Conservation (phyloP, 1,140 invertebrate species). For the Drosophila sp. region DNA sequence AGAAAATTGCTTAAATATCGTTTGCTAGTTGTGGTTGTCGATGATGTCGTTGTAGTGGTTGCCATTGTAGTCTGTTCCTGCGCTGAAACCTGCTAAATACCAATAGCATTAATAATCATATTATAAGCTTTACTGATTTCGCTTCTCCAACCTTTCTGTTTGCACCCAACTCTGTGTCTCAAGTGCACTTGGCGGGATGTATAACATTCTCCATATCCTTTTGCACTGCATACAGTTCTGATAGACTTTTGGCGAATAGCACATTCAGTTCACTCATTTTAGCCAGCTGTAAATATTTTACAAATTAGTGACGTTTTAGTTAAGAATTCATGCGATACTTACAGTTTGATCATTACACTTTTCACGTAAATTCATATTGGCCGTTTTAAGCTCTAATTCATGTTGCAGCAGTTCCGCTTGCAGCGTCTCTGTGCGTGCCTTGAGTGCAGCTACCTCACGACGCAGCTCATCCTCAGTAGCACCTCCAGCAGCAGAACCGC, state of each 20-base stretch:
- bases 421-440: conserved; percentile 79
- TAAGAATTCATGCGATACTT: conserved; percentile 24
- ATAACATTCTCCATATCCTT: conserved; percentile 86
- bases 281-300: conserved; percentile 61
- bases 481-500: conserved; percentile 49
- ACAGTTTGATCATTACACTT: conserved; percentile 84
- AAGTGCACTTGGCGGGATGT: conserved; percentile 84
- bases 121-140: background rate
- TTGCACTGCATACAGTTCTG: conserved; percentile 84
- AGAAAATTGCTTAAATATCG: conserved; percentile 80
- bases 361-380: conserved; percentile 79
- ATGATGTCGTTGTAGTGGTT: conserved; percentile 73
- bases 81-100: conserved; percentile 70
- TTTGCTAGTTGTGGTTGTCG: conserved; percentile 73
- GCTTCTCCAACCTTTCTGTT: conserved; percentile 64
- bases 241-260: conserved; percentile 76
- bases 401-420: conserved; percentile 81
- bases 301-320: background rate
- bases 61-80: conserved; percentile 75
- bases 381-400: conserved; percentile 81
- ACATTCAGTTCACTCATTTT: conserved; percentile 79
- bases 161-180: conserved; percentile 78
- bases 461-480: conserved; percentile 80
- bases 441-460: conserved; percentile 77
- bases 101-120: background rate